Percentiles rank a stretch among this genome's conserved stretches.
phyloP scores from a whole-genome alignment of 2,888 invertebrate species.

The Sarcophaga carnaria region DNA sequence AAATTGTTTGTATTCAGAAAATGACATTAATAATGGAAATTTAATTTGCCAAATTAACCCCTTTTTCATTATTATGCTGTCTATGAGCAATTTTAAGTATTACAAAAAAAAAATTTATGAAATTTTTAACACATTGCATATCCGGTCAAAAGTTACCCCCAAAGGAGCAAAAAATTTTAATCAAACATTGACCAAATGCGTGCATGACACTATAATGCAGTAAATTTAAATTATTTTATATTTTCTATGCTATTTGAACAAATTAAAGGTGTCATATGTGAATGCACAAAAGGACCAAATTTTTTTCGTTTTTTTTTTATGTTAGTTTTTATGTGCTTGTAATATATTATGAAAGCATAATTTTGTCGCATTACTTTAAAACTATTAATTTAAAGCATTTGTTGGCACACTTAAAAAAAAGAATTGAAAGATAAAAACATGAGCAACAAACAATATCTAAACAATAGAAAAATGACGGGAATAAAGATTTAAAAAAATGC shows the following conservation, averaged over 20 bases:
- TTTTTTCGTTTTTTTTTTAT: neutral
- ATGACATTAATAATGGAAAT: no score
- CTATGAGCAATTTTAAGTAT: neutral
- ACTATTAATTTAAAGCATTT: conserved; percentile 4
- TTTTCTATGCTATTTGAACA: conserved; percentile 53
- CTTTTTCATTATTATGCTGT: conserved; percentile 26
- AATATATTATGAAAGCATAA: conserved; percentile 46
- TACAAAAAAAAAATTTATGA: conserved; percentile 4
- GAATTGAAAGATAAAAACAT: neutral
- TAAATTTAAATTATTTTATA: conserved; percentile 36
- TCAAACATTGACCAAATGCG: neutral
- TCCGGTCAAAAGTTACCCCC: conserved; percentile 38
- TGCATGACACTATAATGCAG: conserved; percentile 35
- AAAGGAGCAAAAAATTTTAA: conserved; percentile 15
- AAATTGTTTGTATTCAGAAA: no score
- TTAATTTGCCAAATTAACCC: neutral
- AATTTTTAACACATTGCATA: conserved; percentile 46
- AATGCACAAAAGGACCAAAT: conserved; percentile 29
- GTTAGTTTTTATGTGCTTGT: neutral
- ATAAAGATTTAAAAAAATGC: no score
- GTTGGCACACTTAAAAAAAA: neutral
- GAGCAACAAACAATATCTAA: neutral
- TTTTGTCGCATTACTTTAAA: conserved; percentile 62
- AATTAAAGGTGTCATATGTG: conserved; percentile 59
- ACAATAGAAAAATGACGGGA: no score